These are phyloP conservation scores for Mola mola DNA, from an alignment of 2,113 vertebrate genomes.

Conservation along the genomic window DNA sequence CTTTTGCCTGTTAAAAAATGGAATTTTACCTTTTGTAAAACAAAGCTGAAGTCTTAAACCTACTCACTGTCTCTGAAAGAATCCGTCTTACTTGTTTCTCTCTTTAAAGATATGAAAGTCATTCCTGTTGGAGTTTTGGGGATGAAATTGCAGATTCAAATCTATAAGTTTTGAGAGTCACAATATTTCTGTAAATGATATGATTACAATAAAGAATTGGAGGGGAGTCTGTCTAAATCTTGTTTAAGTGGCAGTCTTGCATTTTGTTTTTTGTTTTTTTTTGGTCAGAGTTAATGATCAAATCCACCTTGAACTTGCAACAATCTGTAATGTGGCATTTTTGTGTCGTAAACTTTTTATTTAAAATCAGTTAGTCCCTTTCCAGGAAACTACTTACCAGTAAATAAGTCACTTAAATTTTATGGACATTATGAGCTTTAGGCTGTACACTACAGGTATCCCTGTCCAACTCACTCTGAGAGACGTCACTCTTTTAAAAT, in stretches of 20 bases:
- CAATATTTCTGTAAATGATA: slow-evolving; percentile 64
- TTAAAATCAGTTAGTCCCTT: too few relatives aligned
- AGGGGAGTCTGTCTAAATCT: slow-evolving; percentile 23
- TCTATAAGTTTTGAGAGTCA: slow-evolving; percentile 51
- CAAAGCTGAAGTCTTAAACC: slow-evolving; percentile 34
- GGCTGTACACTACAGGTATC: too few relatives aligned
- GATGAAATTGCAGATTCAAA: slow-evolving; percentile 32
- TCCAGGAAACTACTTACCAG: too few relatives aligned
- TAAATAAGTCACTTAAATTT: too few relatives aligned
- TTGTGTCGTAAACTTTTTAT: background rate
- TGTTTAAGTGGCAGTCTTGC: too few relatives aligned
- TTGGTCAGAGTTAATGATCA: too few relatives aligned
- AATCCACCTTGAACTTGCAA: too few relatives aligned
- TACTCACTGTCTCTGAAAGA: slow-evolving; percentile 13
- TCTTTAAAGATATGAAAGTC: slow-evolving; percentile 22
- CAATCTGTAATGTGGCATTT: background rate
- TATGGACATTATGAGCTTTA: too few relatives aligned
- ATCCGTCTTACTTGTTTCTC: slow-evolving; percentile 24
- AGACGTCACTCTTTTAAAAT: too few relatives aligned
- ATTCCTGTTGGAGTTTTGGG: slow-evolving; percentile 26
- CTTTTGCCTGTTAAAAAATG: slow-evolving; percentile 36
- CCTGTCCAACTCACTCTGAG: too few relatives aligned
- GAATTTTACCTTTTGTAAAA: slow-evolving; percentile 42
- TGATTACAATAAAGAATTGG: slow-evolving; percentile 70
- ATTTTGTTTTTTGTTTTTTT: too few relatives aligned